A percentile compares a stretch with the other conserved stretches of the same genome.
Evolutionary conservation across 2,113 vertebrate species (phyloP).

Genomic region (Gavialis gangeticus): DNA sequence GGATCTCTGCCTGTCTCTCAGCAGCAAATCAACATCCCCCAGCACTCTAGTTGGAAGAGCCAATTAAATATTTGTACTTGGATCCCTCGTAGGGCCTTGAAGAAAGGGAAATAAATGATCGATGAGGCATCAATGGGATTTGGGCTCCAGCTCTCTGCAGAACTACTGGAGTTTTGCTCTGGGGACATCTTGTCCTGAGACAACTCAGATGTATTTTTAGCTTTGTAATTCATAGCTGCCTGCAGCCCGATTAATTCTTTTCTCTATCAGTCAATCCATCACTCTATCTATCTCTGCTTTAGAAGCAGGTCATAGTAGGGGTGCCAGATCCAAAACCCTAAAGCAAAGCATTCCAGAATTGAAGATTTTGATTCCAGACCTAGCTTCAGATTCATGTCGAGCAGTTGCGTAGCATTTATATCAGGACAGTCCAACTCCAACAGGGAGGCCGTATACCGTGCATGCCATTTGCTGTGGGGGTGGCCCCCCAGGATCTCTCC

Average conservation of each 20-base stretch:
- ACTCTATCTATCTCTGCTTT: rapidly evolving
- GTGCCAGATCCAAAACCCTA: not conserved
- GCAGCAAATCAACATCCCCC: not conserved
- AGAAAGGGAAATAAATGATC: not conserved
- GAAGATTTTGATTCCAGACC: not conserved
- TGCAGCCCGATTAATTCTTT: slow-evolving; percentile 23
- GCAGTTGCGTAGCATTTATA: not conserved
- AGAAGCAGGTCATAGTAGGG: not conserved
- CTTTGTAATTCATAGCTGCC: not conserved
- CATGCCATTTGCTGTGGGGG: no score
- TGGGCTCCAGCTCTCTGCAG: not conserved
- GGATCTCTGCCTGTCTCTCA: not conserved
- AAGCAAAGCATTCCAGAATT: rapidly evolving
- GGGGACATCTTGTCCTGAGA: not conserved
- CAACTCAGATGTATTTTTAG: slow-evolving; percentile 51
- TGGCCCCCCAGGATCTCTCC: no score
- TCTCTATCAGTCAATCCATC: slow-evolving; percentile 5
- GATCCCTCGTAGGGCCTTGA: rapidly evolving
- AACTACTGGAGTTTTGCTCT: not conserved
- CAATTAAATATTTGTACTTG: rapidly evolving
- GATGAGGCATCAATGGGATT: not conserved
- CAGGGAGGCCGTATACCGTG: no score
- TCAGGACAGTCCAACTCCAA: no score
- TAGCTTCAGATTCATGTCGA: not conserved
- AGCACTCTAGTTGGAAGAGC: rapidly evolving